phyloP scores from a whole-genome alignment of 2,888 invertebrate genomes.

The Ochropleura plecta region DNA sequence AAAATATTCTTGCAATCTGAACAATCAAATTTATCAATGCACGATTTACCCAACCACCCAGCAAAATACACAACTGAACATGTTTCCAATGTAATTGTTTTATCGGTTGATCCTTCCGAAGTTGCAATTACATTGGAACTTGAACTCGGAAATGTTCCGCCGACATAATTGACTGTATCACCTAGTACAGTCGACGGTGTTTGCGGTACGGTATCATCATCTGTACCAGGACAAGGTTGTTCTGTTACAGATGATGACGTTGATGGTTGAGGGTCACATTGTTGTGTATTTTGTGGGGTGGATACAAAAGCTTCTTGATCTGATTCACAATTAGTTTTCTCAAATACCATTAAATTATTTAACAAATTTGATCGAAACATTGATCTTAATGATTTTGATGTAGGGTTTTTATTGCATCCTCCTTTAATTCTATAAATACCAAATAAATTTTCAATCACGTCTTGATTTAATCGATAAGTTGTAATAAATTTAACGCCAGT shows the following conservation, averaged over 20 bases:
- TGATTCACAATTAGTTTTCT: too few relatives aligned
- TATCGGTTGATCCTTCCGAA: background rate
- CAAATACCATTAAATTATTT: background rate
- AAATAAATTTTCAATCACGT: background rate
- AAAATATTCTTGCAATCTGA: constrained; percentile 17
- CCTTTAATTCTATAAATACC: constrained; percentile 3
- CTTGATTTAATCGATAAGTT: background rate
- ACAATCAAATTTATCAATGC: constrained; percentile 4
- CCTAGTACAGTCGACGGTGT: too few relatives aligned
- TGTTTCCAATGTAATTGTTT: background rate
- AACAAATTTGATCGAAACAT: constrained; percentile 1
- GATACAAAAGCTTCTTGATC: too few relatives aligned
- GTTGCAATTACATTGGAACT: constrained; percentile 1
- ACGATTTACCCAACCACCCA: background rate
- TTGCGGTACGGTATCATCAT: too few relatives aligned
- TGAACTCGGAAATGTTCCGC: background rate
- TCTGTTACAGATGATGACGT: background rate
- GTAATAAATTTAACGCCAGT: constrained; percentile 2
- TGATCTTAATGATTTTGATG: constrained; percentile 1
- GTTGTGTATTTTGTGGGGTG: background rate
- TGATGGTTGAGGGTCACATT: background rate
- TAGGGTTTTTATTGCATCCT: background rate
- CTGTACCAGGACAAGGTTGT: background rate
- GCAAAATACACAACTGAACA: constrained; percentile 3
- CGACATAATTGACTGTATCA: background rate